These are phyloP conservation scores for Brachionus rubens DNA, from an alignment of 1,140 invertebrate genomes.

Conservation along the genomic window DNA sequence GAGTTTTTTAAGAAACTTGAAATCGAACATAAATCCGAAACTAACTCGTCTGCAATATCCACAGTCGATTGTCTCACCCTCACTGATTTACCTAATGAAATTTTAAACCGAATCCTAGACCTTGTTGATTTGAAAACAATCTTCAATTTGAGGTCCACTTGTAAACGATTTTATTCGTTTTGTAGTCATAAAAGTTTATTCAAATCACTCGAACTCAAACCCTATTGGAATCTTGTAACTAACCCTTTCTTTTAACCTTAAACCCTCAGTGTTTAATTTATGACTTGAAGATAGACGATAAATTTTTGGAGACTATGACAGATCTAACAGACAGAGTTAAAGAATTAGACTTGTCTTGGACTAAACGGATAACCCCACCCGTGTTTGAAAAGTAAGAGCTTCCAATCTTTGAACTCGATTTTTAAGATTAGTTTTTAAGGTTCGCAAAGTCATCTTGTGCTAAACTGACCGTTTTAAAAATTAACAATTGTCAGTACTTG, in stretches of 20 bases:
- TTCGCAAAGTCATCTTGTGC: slow-evolving; percentile 69
- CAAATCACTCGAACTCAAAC: slow-evolving; percentile 70
- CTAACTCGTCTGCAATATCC: slow-evolving; percentile 26
- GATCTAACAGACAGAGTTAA: slow-evolving; percentile 69
- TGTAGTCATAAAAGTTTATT: slow-evolving; percentile 74
- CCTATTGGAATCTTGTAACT: slow-evolving; percentile 64
- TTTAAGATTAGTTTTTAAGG: slow-evolving; percentile 57
- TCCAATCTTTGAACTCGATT: not conserved
- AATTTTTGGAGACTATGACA: slow-evolving; percentile 61
- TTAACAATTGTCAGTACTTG: slow-evolving; percentile 74
- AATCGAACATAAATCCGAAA: not conserved
- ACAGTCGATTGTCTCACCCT: slow-evolving; percentile 49
- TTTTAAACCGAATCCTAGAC: slow-evolving; percentile 70
- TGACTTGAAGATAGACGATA: slow-evolving; percentile 46
- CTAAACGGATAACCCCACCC: not conserved
- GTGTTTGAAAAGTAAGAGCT: not conserved
- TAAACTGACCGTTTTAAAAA: slow-evolving; percentile 68
- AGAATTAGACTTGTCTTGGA: slow-evolving; percentile 80
- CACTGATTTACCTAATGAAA: slow-evolving; percentile 65
- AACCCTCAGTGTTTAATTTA: not conserved
- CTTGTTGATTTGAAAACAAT: slow-evolving; percentile 76
- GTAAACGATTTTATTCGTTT: slow-evolving; percentile 71
- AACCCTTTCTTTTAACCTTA: not conserved
- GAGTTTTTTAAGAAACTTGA: not conserved
- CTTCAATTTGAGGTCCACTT: slow-evolving; percentile 63